phyloP scores from a whole-genome alignment of 30 jellyfish, hydroid and myxozoan genomes.

The Calvadosia cruxmelitensis region DNA sequence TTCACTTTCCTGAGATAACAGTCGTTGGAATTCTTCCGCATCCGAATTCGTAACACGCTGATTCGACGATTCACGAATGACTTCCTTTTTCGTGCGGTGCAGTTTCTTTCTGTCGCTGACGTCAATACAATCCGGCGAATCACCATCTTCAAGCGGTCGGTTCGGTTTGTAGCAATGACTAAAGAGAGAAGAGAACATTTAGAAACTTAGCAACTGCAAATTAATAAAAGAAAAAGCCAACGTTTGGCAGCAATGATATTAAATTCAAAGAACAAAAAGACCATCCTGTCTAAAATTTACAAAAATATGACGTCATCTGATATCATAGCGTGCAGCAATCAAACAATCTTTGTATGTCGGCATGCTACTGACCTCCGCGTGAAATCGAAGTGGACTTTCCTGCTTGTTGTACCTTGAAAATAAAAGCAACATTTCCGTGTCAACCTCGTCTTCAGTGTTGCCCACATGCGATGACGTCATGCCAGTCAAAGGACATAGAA shows the following conservation, averaged over 20 bases:
- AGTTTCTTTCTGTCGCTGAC: background rate
- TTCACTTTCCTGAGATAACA: background rate
- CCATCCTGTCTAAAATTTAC: too few species aligned
- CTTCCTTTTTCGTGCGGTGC: background rate
- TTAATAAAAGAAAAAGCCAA: too few species aligned
- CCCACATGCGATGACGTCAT: too few species aligned
- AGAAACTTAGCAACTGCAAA: too few species aligned
- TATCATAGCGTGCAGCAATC: background rate
- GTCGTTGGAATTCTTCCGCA: background rate
- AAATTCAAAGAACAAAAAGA: too few species aligned
- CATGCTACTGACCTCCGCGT: background rate
- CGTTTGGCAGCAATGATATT: too few species aligned
- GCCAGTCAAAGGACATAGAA: background rate
- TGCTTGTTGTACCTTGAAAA: slow-evolving; percentile 5
- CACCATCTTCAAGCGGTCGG: background rate
- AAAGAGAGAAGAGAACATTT: too few species aligned
- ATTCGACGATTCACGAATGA: background rate
- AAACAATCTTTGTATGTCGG: too few species aligned
- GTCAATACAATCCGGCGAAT: background rate
- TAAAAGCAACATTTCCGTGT: background rate
- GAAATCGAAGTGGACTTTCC: slow-evolving; percentile 11
- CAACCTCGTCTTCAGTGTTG: background rate
- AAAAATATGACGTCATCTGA: background rate
- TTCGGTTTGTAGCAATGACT: background rate
- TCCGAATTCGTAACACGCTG: background rate